Conservation (phyloP, 2,888 invertebrate species). For the Gastracanthus pulcherrimus region DNA sequence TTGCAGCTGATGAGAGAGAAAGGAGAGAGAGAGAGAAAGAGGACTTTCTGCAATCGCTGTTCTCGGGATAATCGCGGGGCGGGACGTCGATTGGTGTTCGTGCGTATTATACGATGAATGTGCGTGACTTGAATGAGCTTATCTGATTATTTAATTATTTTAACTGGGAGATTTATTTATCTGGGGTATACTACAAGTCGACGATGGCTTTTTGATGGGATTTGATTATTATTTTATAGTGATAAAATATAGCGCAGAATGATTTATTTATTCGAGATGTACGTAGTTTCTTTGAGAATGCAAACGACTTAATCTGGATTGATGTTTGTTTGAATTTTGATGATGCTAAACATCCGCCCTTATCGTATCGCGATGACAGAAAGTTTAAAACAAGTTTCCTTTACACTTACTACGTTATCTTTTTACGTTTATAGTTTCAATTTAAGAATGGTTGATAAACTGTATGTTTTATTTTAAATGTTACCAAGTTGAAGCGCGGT, state of each 20-base stretch:
- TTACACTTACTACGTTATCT: not conserved
- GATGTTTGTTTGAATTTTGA: not conserved
- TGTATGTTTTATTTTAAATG: not conserved
- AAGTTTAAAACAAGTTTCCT: not conserved
- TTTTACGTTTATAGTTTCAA: not conserved
- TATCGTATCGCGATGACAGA: not conserved
- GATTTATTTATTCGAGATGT: too few species aligned
- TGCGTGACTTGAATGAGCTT: not conserved
- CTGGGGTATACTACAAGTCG: too few species aligned
- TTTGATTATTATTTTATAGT: too few species aligned
- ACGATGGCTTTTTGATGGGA: too few species aligned
- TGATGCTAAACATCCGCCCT: not conserved
- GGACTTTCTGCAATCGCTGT: not conserved
- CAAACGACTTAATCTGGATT: not conserved
- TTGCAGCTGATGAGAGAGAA: too few species aligned
- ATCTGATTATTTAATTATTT: not conserved
- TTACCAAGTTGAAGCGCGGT: not conserved
- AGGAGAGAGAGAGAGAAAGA: too few species aligned
- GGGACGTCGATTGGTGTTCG: not conserved
- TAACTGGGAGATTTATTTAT: not conserved
- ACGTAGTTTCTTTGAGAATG: not conserved
- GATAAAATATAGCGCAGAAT: too few species aligned
- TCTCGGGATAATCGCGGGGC: too few species aligned
- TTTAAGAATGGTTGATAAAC: not conserved
- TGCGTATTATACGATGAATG: too few species aligned